A percentile compares a stretch with the other conserved stretches of the same genome.
phyloP scores from a whole-genome alignment of 2,113 vertebrate genomes.

The Scalopus aquaticus region DNA sequence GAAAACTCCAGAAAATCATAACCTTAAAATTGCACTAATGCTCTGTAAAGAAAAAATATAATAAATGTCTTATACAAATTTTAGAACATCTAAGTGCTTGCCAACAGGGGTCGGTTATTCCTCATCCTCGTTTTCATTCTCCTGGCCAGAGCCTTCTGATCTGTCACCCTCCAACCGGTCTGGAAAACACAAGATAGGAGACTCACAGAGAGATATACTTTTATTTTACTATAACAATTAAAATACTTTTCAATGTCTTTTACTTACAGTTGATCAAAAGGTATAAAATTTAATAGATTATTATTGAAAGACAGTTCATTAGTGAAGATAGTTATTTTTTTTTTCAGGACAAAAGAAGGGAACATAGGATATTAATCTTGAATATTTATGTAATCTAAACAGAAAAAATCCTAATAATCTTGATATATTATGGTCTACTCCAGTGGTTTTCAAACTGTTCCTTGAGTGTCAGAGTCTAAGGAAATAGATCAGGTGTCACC shows the following conservation, averaged over 20 bases:
- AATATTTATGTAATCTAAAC: neutral
- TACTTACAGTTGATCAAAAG: neutral
- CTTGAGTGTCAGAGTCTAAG: neutral
- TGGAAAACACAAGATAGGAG: constrained; percentile 76
- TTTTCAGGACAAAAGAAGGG: too few species aligned
- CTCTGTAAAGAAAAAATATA: constrained; percentile 93
- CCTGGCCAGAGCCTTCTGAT: constrained; percentile 96
- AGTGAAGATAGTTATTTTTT: neutral
- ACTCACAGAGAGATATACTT: neutral
- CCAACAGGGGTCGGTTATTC: constrained; percentile 85
- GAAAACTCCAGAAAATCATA: constrained; percentile 86
- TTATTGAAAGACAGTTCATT: neutral
- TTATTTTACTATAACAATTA: neutral
- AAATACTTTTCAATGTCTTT: neutral
- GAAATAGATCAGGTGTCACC: neutral
- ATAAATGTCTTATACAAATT: constrained; percentile 95
- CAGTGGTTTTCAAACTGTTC: neutral
- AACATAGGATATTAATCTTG: neutral
- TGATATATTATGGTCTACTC: too few species aligned
- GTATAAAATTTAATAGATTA: neutral
- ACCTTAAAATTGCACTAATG: constrained; percentile 93
- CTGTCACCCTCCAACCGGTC: constrained; percentile 95
- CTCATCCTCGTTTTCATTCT: constrained; percentile 94
- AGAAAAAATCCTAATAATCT: neutral
- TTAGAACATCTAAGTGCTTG: constrained; percentile 86